Evolutionary conservation across 2,888 invertebrate species (phyloP).

Genomic region (Andrena haemorrhoa): DNA sequence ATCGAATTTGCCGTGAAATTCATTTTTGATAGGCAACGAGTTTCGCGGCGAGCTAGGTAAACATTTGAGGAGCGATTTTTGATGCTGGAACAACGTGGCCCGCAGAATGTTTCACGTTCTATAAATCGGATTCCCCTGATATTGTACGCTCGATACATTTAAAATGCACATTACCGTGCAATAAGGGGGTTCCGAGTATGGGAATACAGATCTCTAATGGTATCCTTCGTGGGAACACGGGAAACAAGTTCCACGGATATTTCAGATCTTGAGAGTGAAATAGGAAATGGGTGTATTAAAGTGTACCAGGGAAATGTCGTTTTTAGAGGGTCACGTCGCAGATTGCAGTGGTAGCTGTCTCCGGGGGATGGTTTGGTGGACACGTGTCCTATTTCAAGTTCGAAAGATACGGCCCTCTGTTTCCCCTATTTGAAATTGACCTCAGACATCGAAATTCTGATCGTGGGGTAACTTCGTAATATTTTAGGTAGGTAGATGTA

Average conservation of each 20-base stretch:
- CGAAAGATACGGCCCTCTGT: slow-evolving; percentile 19
- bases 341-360: slow-evolving; percentile 47
- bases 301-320: slow-evolving; percentile 30
- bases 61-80: not conserved
- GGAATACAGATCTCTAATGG: slow-evolving; percentile 26
- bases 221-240: slow-evolving; percentile 26
- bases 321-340: slow-evolving; percentile 58
- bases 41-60: not conserved
- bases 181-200: slow-evolving; percentile 6
- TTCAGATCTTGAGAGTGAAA: slow-evolving; percentile 51
- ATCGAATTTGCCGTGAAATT: not conserved
- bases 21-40: not conserved
- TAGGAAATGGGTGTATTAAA: slow-evolving; percentile 48
- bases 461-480: too few relatives aligned
- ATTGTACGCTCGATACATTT: not conserved
- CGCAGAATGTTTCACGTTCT: not conserved
- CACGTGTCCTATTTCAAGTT: slow-evolving; percentile 52
- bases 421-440: not conserved
- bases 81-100: not conserved
- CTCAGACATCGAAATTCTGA: slow-evolving; percentile 7
- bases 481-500: not conserved
- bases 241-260: slow-evolving; percentile 37
- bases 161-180: not conserved
- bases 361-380: slow-evolving; percentile 53
- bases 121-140: not conserved